Evolutionary conservation across 1,140 invertebrate species (phyloP).

Genomic region (Drosophila kohkoa): DNA sequence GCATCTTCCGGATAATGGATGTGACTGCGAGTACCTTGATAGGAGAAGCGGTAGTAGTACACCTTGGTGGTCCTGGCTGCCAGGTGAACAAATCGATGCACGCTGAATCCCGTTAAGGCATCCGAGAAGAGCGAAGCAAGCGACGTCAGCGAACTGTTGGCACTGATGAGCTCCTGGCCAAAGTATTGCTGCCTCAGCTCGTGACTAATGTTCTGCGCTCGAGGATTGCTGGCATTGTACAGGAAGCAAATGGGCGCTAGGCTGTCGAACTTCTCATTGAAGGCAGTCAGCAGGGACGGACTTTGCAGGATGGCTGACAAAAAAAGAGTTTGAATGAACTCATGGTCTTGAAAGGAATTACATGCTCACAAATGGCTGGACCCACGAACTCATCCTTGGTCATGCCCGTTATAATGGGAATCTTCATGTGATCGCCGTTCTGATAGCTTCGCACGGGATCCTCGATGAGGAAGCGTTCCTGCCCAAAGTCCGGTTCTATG

Average conservation of each 20-base stretch:
- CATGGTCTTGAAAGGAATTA: background rate
- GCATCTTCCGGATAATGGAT: constrained; percentile 85
- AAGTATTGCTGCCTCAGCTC: constrained; percentile 70
- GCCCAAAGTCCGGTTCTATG: constrained; percentile 89
- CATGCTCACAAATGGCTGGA: constrained; percentile 85
- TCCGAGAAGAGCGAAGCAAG: constrained; percentile 85
- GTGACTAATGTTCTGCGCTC: constrained; percentile 85
- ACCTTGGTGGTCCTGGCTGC: constrained; percentile 85
- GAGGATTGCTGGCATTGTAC: constrained; percentile 85
- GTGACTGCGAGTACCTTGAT: constrained; percentile 86
- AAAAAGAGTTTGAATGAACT: constrained; percentile 5
- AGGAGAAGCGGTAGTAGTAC: constrained; percentile 87
- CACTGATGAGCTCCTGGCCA: constrained; percentile 48
- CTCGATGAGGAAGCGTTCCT: constrained; percentile 88
- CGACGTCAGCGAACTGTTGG: constrained; percentile 59
- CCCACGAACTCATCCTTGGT: constrained; percentile 89
- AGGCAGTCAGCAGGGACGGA: constrained; percentile 79
- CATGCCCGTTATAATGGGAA: constrained; percentile 89
- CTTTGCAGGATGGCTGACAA: constrained; percentile 84
- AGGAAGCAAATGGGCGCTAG: constrained; percentile 86
- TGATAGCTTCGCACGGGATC: constrained; percentile 87
- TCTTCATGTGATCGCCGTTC: constrained; percentile 87
- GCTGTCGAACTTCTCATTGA: constrained; percentile 86
- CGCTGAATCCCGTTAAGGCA: constrained; percentile 85
- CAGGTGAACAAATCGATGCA: constrained; percentile 85